Evolutionary conservation across 1,140 invertebrate genomes (phyloP).

Genomic region (Sogatella furcifera): DNA sequence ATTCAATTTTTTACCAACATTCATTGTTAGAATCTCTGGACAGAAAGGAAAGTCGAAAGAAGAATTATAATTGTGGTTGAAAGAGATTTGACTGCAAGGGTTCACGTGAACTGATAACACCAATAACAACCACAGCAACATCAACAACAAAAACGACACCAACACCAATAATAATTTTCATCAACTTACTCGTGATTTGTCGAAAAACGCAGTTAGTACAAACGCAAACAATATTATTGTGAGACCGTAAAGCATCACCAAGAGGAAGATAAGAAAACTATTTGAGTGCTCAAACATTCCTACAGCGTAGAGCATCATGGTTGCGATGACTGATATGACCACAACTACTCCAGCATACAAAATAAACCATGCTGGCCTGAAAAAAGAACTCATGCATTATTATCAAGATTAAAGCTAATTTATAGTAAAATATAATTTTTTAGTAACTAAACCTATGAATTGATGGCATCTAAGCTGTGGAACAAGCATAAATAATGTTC

Average conservation of each 20-base stretch:
- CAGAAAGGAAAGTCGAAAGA: too few relatives aligned
- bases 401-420: background rate
- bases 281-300: slow-evolving; percentile 69
- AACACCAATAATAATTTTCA: background rate
- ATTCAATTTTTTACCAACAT: too few relatives aligned
- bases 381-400: slow-evolving; percentile 24
- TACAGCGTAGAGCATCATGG: slow-evolving; percentile 54
- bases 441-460: too few relatives aligned
- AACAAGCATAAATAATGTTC: too few relatives aligned
- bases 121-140: background rate
- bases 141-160: slow-evolving; percentile 9
- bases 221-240: slow-evolving; percentile 75
- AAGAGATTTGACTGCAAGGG: too few relatives aligned
- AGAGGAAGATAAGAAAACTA: slow-evolving; percentile 62
- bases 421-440: background rate
- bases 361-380: slow-evolving; percentile 73
- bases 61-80: too few relatives aligned
- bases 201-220: slow-evolving; percentile 77
- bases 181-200: slow-evolving; percentile 59
- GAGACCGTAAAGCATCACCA: slow-evolving; percentile 67
- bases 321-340: slow-evolving; percentile 54
- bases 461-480: too few relatives aligned
- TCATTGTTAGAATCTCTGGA: too few relatives aligned
- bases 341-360: slow-evolving; percentile 64
- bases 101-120: too few relatives aligned